A percentile compares a stretch with the other conserved stretches of the same genome.
These are phyloP conservation scores for Dryobates pubescens DNA, from an alignment of 2,797 vertebrate genomes.

Conservation along the genomic window DNA sequence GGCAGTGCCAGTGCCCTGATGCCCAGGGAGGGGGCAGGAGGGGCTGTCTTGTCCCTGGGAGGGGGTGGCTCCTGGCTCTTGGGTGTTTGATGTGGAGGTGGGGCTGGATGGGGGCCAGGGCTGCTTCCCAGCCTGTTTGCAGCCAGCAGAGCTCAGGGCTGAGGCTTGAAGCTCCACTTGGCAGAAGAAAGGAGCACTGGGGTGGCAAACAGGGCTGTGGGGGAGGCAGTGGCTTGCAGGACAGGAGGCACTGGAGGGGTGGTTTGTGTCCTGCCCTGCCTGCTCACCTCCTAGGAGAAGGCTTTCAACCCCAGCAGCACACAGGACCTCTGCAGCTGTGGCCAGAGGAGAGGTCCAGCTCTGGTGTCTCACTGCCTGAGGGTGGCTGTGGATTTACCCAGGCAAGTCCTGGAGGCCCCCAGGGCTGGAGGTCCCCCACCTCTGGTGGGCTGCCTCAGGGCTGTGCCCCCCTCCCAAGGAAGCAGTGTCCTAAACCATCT, in stretches of 20 bases:
- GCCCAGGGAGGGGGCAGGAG: not conserved
- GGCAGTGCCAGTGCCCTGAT: not conserved
- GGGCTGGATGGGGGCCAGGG: not conserved
- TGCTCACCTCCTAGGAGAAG: not conserved
- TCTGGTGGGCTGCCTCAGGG: not conserved
- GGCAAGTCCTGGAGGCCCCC: not conserved
- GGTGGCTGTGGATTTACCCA: not conserved
- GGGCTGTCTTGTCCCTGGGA: not conserved
- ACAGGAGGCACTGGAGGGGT: not conserved
- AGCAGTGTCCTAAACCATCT: not conserved
- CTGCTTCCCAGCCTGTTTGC: not conserved
- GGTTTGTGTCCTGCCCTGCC: not conserved
- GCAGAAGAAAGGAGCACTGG: not conserved
- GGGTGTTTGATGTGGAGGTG: not conserved
- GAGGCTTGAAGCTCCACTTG: not conserved
- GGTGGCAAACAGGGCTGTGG: not conserved
- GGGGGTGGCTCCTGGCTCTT: not conserved
- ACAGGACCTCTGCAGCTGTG: not conserved
- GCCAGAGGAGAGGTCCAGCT: not conserved
- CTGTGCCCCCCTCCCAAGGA: not conserved
- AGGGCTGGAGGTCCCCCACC: not conserved
- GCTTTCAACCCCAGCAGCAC: not conserved
- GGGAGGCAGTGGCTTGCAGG: rapidly evolving
- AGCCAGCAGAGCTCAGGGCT: not conserved
- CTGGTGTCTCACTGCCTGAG: not conserved